Evolutionary conservation across 2,888 invertebrate genomes (phyloP).

Genomic region (Lasius fuliginosus): DNA sequence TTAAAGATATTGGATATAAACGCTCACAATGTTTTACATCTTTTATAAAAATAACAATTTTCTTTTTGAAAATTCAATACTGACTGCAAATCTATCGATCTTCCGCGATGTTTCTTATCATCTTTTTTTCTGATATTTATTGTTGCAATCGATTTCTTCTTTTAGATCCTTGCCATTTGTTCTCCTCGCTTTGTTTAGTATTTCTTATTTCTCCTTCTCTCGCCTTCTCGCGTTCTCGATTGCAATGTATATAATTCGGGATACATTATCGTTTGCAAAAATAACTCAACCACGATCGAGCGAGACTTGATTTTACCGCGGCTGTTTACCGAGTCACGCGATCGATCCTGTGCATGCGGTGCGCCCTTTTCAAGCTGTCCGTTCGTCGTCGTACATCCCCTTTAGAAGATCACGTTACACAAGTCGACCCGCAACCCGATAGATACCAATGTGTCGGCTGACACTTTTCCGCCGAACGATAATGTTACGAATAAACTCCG

Average conservation of each 20-base stretch:
- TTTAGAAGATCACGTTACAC: conserved; percentile 74
- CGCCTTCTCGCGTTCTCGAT: not conserved
- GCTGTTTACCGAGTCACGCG: conserved; percentile 25
- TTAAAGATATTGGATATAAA: not conserved
- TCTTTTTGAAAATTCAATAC: conserved; percentile 1
- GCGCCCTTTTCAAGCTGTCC: conserved; percentile 60
- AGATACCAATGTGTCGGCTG: conserved; percentile 53
- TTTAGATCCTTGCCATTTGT: not conserved
- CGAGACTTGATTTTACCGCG: conserved; percentile 24
- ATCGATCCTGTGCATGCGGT: conserved; percentile 35
- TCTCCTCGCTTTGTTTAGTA: not conserved
- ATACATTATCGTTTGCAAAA: conserved; percentile 13
- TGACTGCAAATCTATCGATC: not conserved
- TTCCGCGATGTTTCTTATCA: not conserved
- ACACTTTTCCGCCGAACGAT: conserved; percentile 68
- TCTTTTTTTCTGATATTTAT: not conserved
- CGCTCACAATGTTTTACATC: not conserved
- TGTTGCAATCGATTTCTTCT: not conserved
- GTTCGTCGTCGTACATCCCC: conserved; percentile 70
- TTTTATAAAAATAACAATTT: not conserved
- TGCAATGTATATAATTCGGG: not conserved
- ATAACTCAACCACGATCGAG: not conserved
- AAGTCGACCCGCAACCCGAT: conserved; percentile 69
- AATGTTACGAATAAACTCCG: conserved; percentile 69
- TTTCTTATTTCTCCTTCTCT: not conserved